phyloP scores from a whole-genome alignment of 2,113 vertebrate species.

The Chitala chitala region DNA sequence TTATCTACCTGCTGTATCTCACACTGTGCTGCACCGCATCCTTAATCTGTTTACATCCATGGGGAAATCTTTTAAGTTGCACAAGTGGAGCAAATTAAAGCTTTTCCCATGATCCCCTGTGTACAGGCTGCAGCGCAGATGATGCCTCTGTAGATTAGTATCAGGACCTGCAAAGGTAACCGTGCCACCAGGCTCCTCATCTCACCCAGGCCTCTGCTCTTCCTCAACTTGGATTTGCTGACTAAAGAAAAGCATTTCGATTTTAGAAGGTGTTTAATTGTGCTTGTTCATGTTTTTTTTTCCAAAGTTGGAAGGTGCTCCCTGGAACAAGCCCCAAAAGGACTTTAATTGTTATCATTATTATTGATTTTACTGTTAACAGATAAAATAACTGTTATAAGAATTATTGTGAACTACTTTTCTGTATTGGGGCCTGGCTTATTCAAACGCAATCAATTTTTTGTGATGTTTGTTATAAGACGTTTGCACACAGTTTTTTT shows the following conservation, averaged over 20 bases:
- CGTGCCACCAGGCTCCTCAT: neutral
- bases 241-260: constrained; percentile 18
- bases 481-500: too few relatives aligned
- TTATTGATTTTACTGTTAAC: too few relatives aligned
- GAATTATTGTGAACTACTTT: too few relatives aligned
- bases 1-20: constrained; percentile 54
- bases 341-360: too few relatives aligned
- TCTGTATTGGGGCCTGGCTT: too few relatives aligned
- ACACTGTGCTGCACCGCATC: constrained; percentile 38
- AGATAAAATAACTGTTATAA: too few relatives aligned
- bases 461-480: too few relatives aligned
- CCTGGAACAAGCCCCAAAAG: too few relatives aligned
- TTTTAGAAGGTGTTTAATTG: neutral
- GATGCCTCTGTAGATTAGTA: constrained; percentile 30
- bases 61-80: constrained; percentile 42
- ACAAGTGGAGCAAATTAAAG: constrained; percentile 51
- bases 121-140: constrained; percentile 21
- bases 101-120: constrained; percentile 39
- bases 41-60: constrained; percentile 49
- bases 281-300: neutral
- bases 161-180: constrained; percentile 29
- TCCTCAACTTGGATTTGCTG: constrained; percentile 22
- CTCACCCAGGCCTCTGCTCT: constrained; percentile 12
- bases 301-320: too few relatives aligned
- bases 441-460: too few relatives aligned